A percentile compares a stretch with the other conserved stretches of the same genome.
Conservation (phyloP, 1,140 invertebrate genomes). For the Anadara kagoshimensis region DNA sequence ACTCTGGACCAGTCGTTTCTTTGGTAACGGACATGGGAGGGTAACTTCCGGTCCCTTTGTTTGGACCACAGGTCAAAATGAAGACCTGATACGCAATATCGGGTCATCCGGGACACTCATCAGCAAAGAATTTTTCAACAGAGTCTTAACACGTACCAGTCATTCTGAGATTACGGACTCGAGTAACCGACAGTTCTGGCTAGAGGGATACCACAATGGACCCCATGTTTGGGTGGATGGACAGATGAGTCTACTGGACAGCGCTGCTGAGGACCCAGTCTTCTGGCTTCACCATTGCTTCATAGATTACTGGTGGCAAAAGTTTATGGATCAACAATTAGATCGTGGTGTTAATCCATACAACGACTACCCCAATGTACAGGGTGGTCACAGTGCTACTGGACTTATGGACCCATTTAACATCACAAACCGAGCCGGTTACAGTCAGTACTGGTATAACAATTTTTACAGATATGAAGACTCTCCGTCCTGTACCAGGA, state of each 20-base stretch:
- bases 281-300: constrained; percentile 38
- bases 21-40: neutral
- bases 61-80: constrained; percentile 3
- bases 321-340: constrained; percentile 38
- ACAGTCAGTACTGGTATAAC: constrained; percentile 4
- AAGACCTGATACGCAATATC: neutral
- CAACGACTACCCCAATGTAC: constrained; percentile 24
- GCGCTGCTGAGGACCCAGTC: constrained; percentile 26
- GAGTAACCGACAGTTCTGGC: neutral
- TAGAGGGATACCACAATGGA: constrained; percentile 19
- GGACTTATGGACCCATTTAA: neutral
- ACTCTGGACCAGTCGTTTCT: neutral
- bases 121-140: neutral
- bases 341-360: constrained; percentile 17
- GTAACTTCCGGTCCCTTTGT: constrained; percentile 19
- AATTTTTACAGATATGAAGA: neutral
- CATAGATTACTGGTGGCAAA: constrained; percentile 39
- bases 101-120: constrained; percentile 20
- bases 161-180: constrained; percentile 8
- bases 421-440: constrained; percentile 8
- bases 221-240: constrained; percentile 29
- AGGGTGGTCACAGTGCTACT: neutral
- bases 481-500: constrained; percentile 20
- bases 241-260: constrained; percentile 20
- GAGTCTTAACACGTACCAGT: constrained; percentile 5